phyloP scores from a whole-genome alignment of 2,113 vertebrate species.

The Neotoma lepida region DNA sequence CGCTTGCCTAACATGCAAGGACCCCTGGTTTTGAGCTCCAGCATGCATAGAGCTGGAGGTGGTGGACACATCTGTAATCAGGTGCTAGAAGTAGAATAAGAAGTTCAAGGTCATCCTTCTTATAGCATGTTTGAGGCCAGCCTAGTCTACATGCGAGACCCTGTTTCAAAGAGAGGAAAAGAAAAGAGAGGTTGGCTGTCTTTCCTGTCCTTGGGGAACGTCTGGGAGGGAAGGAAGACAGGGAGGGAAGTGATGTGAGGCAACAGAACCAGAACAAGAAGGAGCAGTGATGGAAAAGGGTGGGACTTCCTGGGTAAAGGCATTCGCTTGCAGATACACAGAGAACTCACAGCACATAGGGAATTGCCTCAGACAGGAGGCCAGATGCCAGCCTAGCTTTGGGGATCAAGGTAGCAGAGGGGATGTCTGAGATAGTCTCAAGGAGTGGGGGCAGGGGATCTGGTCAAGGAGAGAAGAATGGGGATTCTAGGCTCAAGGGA shows the following conservation, averaged over 20 bases:
- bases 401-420: neutral
- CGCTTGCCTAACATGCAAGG: neutral
- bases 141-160: neutral
- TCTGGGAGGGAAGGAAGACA: neutral
- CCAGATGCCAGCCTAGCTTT: neutral
- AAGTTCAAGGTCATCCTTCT: neutral
- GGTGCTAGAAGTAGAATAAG: neutral
- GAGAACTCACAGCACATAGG: neutral
- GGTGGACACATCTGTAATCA: neutral
- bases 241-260: neutral
- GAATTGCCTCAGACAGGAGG: neutral
- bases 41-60: neutral
- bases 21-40: neutral
- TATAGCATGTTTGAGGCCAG: neutral
- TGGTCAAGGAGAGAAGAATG: neutral
- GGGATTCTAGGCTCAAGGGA: neutral
- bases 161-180: neutral
- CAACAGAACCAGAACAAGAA: neutral
- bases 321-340: neutral
- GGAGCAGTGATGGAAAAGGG: neutral
- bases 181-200: neutral
- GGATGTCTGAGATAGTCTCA: neutral
- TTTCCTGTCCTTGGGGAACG: neutral
- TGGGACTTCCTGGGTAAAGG: neutral
- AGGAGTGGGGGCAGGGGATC: neutral